Conservation (phyloP, 2,113 vertebrate species). For the Odobenus rosmarus region DNA sequence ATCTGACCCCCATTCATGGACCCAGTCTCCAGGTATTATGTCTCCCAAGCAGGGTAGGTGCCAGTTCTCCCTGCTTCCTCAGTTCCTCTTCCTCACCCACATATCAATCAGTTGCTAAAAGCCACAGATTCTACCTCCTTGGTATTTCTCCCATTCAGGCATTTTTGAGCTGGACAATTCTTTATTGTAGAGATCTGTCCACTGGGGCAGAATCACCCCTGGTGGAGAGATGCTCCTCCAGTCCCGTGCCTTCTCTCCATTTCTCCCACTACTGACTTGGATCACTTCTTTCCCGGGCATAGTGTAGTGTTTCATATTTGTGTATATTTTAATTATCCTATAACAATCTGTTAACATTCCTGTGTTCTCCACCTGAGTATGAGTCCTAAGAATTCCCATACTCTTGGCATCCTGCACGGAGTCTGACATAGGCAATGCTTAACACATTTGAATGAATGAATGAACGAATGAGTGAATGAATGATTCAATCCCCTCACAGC, state of each 20-base stretch:
- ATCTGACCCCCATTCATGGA: not conserved
- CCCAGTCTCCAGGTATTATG: not conserved
- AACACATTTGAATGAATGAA: not conserved
- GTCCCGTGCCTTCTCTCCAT: not conserved
- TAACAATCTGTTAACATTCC: not conserved
- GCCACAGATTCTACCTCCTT: not conserved
- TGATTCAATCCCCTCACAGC: not conserved
- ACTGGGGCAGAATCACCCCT: not conserved
- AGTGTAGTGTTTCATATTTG: not conserved
- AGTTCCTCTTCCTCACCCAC: not conserved
- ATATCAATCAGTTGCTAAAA: not conserved
- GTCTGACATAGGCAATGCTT: not conserved
- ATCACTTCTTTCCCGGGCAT: not conserved
- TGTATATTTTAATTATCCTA: not conserved
- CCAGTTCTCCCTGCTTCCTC: rapidly evolving
- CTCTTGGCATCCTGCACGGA: not conserved
- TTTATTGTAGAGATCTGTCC: not conserved
- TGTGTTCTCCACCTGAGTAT: not conserved
- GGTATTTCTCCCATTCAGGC: not conserved
- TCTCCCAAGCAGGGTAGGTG: not conserved
- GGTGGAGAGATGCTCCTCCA: not conserved
- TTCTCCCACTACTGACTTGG: not conserved
- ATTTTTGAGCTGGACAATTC: not conserved
- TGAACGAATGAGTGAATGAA: not conserved
- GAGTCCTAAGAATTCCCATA: not conserved